phyloP scores from a whole-genome alignment of 2,797 vertebrate species.

The Pseudochaenichthys georgianus region DNA sequence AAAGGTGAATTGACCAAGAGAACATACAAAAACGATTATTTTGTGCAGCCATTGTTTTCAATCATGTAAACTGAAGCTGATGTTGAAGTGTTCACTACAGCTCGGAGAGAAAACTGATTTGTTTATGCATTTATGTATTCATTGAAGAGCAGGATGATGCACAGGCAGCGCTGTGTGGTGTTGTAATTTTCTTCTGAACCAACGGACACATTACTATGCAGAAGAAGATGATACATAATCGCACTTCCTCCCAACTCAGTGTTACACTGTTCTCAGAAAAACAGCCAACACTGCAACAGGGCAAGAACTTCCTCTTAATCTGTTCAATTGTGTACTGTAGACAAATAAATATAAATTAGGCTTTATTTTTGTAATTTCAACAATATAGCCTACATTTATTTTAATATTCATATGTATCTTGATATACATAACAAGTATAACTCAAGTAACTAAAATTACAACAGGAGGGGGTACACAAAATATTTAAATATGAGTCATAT shows the following conservation, averaged over 20 bases:
- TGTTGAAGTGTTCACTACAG: not conserved
- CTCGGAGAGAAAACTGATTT: not conserved
- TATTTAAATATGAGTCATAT: too few species aligned
- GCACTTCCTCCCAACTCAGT: slow-evolving; percentile 48
- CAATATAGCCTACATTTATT: too few species aligned
- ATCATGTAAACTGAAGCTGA: not conserved
- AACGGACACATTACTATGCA: not conserved
- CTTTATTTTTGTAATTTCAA: not conserved
- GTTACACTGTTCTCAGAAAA: slow-evolving; percentile 20
- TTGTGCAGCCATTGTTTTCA: not conserved
- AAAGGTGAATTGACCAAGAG: not conserved
- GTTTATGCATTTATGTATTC: slow-evolving; percentile 23
- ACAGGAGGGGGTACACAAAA: too few species aligned
- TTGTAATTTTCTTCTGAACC: not conserved
- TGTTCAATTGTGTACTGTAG: not conserved
- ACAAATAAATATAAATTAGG: not conserved
- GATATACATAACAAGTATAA: too few species aligned
- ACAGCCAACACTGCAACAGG: not conserved
- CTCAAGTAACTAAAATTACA: not conserved
- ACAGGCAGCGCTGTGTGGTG: not conserved
- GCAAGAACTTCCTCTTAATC: slow-evolving; percentile 4
- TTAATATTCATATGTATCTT: too few species aligned
- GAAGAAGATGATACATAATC: slow-evolving; percentile 22
- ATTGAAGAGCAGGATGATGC: not conserved
- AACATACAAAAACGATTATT: not conserved